These are phyloP conservation scores for Eospalax fontanierii DNA, from an alignment of 2,797 vertebrate species.

Conservation along the genomic window DNA sequence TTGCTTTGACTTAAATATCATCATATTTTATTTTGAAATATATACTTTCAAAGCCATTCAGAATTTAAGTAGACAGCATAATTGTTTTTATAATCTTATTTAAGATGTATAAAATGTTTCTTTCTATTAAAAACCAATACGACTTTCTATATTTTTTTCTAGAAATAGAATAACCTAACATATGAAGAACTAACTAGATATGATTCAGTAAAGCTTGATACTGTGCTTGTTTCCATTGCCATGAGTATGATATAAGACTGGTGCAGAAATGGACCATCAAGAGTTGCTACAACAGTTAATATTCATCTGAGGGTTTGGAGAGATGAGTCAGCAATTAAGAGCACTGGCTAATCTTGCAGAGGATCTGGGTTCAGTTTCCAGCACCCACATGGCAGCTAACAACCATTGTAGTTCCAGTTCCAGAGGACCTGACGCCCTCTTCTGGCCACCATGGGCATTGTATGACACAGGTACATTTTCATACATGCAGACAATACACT, in stretches of 20 bases:
- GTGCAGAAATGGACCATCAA: constrained; percentile 16
- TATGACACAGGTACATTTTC: too few species aligned
- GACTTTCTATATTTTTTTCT: not conserved
- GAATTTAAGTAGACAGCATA: not conserved
- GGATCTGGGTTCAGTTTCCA: too few species aligned
- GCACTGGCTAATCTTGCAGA: too few species aligned
- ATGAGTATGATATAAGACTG: not conserved
- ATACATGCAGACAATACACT: too few species aligned
- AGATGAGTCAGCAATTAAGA: too few species aligned
- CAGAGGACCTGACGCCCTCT: too few species aligned
- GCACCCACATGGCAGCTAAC: too few species aligned
- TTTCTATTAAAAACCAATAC: not conserved
- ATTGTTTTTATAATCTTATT: not conserved
- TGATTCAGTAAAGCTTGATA: not conserved
- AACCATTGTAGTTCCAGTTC: too few species aligned
- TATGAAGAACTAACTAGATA: not conserved
- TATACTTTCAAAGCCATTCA: not conserved
- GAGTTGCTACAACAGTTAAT: not conserved
- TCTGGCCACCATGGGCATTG: too few species aligned
- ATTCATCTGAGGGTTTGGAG: too few species aligned
- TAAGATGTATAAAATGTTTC: not conserved
- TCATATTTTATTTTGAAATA: constrained; percentile 42
- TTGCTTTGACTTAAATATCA: constrained; percentile 4
- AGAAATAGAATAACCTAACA: not conserved
- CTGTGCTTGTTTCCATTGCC: not conserved